Base-by-base conservation (phyloP, 1,140 invertebrate species). In the Calosoma granatense region DNA sequence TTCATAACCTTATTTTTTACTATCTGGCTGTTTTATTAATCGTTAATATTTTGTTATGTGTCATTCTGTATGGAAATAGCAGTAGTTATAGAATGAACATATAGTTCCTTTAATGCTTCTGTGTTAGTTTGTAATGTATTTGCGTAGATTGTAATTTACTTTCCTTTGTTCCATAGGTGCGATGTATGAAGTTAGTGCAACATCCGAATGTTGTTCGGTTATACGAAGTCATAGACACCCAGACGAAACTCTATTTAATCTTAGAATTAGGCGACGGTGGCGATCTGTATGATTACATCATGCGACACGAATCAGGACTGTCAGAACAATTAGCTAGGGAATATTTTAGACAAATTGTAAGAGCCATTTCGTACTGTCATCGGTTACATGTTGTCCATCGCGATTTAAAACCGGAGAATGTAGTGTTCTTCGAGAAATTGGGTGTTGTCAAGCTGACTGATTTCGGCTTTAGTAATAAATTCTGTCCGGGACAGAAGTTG, bases 141-240 rank as follows among this genome's bases (percentile, higher is more conserved):
- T n/a, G n/a, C n/a, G n/a, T n/a, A n/a, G n/a, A n/a, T 36, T 36
- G 26, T 36, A 36, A 36, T n/a, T 9, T n/a, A n/a, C n/a, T n/a
- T 17, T 53, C 15, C 26, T 60, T 55, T 65, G 83, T 56, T 63
- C 80, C 85, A 63, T 80, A 91, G 85, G 87, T 97, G 57, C 79
- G 94, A 61, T 98, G 96, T 70, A 98, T 99, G 96, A 98, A 99
- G 75, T 75, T 99, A 64, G 96, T 99, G 12, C 96, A 98, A 71
- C 97, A 99, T 78, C 95, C 88, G 26, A 95, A 99, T 77, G 95
- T 99, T 20, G 96, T 99, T 14, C 80, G 96, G 52, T 76, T 99
- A 6, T 99, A 99, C 74, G 95, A 99, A 81, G 94, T 98, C 51
- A 99, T 99, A 68, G 97, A 99, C 75, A 99, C 97, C 17, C 90